Evolutionary conservation across 2,797 vertebrate species (phyloP), one percentile per base, ranked within the genome.

Genomic region (Myiothlypis chrysogaster): DNA sequence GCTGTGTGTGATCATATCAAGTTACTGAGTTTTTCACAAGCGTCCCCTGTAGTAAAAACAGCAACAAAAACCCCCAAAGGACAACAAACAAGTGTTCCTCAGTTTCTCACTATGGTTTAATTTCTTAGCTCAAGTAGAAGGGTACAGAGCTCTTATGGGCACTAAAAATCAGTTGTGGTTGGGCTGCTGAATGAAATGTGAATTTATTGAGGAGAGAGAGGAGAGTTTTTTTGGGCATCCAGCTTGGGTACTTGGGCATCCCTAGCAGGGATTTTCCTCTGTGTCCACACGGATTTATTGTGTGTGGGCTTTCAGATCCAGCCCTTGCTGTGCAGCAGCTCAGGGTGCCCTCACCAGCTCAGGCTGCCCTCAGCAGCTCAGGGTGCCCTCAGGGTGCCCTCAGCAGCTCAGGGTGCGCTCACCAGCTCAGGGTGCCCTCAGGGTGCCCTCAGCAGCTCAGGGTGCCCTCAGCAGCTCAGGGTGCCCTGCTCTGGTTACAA

Each of bases 1-100:
- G 23, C 37, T 75, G 0, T 34, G 3, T 43, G 1, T 35, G 30
- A 46, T 14, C 4, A 2, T 56, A 15, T 30, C 4, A 27, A 70
- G 23, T 37, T 53, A 47, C 49, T 43, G 15, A 43, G 18, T 8
- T 71, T 72, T 68, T 53, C 59, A 46, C n/a, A 61, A 18, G 13
- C 18, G 14, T 46, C 72, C 9, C 6, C 13, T 41, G 8, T 53
- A 14, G 34, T 37, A 23, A 61, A 75, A 76, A 9, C 21, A 39
- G 37, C 19, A 70, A 46, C 23, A 39, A 14, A 44, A 55, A 23
- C 0, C 0, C 4, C 11, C 28, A 15, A 35, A 64, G 46, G 28
- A 41, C 10, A 37, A 13, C 50, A 75, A 49, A 16, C 3, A 19
- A 25, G 6, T 18, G 13, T 64, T 81, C 83, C 37, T 70, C 10